phyloP scores from a whole-genome alignment of 2,113 vertebrate species.

The Sorex fumeus region DNA sequence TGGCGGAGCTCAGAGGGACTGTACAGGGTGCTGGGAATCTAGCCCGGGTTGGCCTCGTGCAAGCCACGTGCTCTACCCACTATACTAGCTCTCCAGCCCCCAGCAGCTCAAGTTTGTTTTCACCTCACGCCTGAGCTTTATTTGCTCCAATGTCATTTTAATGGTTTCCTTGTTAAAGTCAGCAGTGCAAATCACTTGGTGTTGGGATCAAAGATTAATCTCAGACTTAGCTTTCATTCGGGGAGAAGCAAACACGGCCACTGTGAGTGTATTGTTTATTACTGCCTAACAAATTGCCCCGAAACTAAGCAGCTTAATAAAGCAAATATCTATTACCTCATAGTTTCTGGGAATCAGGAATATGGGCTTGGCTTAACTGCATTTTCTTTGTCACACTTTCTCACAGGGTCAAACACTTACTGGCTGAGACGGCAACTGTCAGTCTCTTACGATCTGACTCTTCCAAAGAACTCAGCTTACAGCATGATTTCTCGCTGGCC shows the following conservation, averaged over 20 bases:
- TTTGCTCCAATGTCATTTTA: constrained; percentile 62
- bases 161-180: constrained; percentile 65
- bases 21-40: no score
- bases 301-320: not conserved
- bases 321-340: constrained; percentile 38
- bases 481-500: not conserved
- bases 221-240: not conserved
- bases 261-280: not conserved
- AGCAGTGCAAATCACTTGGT: constrained; percentile 61
- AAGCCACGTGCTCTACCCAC: no score
- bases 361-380: not conserved
- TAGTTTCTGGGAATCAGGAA: constrained; percentile 29
- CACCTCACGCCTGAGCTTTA: constrained; percentile 67
- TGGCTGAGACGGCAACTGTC: not conserved
- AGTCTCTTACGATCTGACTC: not conserved
- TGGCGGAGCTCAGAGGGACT: no score
- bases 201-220: constrained; percentile 42
- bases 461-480: constrained; percentile 40
- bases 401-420: not conserved
- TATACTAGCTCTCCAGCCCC: no score
- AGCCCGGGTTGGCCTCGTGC: no score
- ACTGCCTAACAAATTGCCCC: not conserved
- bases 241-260: not conserved
- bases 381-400: constrained; percentile 1
- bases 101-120: constrained; percentile 62